Evolutionary conservation across 2,113 vertebrate genomes (phyloP).

Genomic region (Cathartes aura): DNA sequence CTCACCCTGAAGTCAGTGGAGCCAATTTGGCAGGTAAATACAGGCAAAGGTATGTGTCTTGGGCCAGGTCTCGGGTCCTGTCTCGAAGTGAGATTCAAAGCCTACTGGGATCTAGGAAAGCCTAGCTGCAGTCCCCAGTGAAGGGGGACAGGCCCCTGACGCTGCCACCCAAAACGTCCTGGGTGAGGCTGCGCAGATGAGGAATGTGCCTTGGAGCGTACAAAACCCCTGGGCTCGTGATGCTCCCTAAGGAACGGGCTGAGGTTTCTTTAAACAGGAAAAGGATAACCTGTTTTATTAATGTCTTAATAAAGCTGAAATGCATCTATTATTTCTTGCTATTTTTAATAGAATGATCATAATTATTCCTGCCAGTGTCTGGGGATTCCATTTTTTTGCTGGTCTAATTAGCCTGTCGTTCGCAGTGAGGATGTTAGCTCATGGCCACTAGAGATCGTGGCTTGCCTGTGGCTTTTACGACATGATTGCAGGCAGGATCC

Average conservation of each 20-base stretch:
- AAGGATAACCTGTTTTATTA: background rate
- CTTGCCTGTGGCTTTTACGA: background rate
- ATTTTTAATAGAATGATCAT: slow-evolving; percentile 18
- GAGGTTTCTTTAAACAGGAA: background rate
- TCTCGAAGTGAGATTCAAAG: background rate
- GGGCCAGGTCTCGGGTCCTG: background rate
- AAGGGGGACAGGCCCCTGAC: rapidly evolving
- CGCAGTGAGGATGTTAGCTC: background rate
- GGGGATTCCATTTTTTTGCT: background rate
- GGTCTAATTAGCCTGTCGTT: background rate
- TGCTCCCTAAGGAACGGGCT: background rate
- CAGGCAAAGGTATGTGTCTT: background rate
- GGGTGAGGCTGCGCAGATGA: background rate
- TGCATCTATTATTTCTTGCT: background rate
- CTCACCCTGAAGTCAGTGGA: background rate
- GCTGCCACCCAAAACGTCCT: rapidly evolving
- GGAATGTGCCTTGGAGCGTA: rapidly evolving
- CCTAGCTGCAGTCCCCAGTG: background rate
- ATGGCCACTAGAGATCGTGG: background rate
- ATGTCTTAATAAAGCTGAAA: slow-evolving; percentile 38
- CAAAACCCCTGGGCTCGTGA: background rate
- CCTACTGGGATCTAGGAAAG: background rate
- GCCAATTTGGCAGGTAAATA: background rate
- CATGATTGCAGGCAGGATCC: background rate
- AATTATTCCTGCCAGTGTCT: slow-evolving; percentile 11